Conservation (phyloP, 2,797 vertebrate species). For the Cossypha niveicapilla region DNA sequence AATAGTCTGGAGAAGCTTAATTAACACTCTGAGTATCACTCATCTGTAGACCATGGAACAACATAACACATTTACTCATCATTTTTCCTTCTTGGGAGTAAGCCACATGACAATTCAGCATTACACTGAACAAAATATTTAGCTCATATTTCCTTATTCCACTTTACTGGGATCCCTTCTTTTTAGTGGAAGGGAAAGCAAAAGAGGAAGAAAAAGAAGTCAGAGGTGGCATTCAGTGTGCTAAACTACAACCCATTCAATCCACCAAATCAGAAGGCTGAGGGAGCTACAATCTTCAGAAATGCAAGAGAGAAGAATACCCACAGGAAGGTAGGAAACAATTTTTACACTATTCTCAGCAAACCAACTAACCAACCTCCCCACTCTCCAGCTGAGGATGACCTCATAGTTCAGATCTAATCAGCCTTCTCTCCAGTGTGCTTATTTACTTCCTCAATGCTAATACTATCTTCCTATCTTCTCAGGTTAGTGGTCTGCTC, state of each 20-base stretch:
- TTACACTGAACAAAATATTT: neutral
- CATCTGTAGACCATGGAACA: neutral
- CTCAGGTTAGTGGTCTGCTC: neutral
- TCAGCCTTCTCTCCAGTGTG: neutral
- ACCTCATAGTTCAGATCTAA: neutral
- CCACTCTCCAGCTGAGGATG: neutral
- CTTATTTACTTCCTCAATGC: neutral
- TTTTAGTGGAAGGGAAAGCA: neutral
- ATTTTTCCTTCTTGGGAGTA: neutral
- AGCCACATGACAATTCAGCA: neutral
- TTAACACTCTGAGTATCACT: neutral
- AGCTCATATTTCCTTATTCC: neutral
- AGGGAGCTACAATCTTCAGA: neutral
- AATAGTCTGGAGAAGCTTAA: neutral
- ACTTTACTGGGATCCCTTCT: neutral
- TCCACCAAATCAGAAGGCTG: neutral
- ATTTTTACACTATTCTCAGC: neutral
- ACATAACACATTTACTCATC: neutral
- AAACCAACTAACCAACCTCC: neutral
- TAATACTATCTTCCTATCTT: neutral
- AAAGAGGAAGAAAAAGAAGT: neutral
- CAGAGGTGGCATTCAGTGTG: neutral
- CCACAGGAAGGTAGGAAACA: neutral
- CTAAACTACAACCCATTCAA: neutral
- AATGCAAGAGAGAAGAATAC: neutral